phyloP scores from a whole-genome alignment of 2,888 invertebrate species.

The Eurytoma californica region DNA sequence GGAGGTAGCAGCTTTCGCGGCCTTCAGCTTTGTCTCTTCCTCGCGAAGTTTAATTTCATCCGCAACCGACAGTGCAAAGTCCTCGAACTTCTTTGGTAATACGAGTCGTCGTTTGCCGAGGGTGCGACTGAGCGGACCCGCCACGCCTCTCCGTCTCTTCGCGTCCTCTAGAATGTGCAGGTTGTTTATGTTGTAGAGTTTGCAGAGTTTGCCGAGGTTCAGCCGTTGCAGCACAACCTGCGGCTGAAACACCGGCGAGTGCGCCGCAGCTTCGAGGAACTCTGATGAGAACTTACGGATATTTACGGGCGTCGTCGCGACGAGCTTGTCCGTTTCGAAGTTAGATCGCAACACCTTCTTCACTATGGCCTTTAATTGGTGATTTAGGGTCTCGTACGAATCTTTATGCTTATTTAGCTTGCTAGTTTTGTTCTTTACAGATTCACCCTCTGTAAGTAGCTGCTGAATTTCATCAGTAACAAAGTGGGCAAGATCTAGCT shows the following conservation, averaged over 20 bases:
- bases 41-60: not conserved
- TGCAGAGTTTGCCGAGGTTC: constrained; percentile 54
- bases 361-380: constrained; percentile 68
- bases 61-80: constrained; percentile 54
- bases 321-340: constrained; percentile 58
- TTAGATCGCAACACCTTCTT: constrained; percentile 70
- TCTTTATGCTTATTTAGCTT: constrained; percentile 56
- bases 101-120: constrained; percentile 63
- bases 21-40: not conserved
- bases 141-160: constrained; percentile 50
- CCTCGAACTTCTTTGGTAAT: constrained; percentile 63
- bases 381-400: constrained; percentile 63
- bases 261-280: constrained; percentile 64
- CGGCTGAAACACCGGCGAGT: constrained; percentile 68
- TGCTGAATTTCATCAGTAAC: constrained; percentile 67
- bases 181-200: constrained; percentile 61
- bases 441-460: constrained; percentile 2
- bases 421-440: not conserved
- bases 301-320: constrained; percentile 3
- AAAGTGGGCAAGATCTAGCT: constrained; percentile 66
- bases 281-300: constrained; percentile 61
- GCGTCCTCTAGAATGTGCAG: constrained; percentile 52
- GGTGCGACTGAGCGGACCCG: constrained; percentile 57
- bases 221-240: constrained; percentile 65
- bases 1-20: not conserved